These are phyloP conservation scores for Temnothorax rugatulus DNA, from an alignment of 2,888 invertebrate genomes.

Conservation along the genomic window DNA sequence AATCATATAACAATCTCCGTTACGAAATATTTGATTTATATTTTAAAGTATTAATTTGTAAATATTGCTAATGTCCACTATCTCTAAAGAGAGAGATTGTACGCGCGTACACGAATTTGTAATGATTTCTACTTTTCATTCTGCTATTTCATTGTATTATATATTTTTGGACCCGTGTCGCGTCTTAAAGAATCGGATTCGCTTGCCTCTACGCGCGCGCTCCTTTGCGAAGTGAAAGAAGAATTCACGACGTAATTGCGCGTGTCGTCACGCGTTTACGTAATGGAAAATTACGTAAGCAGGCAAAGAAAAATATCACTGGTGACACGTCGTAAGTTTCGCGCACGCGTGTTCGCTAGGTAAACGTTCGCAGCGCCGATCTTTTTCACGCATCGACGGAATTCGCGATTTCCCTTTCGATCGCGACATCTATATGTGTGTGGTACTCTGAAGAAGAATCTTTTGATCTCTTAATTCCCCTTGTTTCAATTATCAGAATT, in stretches of 20 bases:
- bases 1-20: background rate
- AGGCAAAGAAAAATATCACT: slow-evolving; percentile 40
- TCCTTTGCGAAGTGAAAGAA: slow-evolving; percentile 32
- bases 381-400: background rate
- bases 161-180: slow-evolving; percentile 5
- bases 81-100: too few species aligned
- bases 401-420: background rate
- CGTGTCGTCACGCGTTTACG: slow-evolving; percentile 55
- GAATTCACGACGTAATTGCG: slow-evolving; percentile 43
- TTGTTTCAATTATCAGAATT: background rate
- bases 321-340: slow-evolving; percentile 1
- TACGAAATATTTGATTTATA: background rate
- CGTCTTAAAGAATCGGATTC: background rate
- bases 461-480: background rate
- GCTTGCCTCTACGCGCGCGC: background rate
- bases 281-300: slow-evolving; percentile 52
- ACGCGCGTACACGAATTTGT: background rate
- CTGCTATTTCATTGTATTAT: background rate
- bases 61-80: background rate
- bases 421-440: background rate
- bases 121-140: background rate
- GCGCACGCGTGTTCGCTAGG: slow-evolving; percentile 11
- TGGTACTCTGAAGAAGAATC: background rate
- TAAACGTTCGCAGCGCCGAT: background rate
- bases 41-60: background rate